Evolutionary conservation across 2,113 vertebrate genomes (phyloP), one percentile per base, ranked within the genome.

Genomic region (Syngnathus typhle): DNA sequence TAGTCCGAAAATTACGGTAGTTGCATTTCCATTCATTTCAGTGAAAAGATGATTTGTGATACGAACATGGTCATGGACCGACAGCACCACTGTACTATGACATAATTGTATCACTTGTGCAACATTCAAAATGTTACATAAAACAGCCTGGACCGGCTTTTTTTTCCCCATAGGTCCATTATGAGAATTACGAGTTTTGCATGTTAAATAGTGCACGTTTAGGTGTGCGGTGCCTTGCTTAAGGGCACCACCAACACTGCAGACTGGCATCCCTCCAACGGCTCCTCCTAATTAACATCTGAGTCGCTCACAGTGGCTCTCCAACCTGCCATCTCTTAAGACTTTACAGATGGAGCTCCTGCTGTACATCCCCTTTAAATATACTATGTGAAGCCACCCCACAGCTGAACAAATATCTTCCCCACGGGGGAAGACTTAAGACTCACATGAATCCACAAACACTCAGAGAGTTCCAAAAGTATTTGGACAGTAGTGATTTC

Each of bases 391-490:
- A 62, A 44, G 11, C 27, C 60, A 44, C n/a, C 15, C 60, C 41
- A 3, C 60, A 62, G 60, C 60, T 62, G 60, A 62, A 62, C 60
- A 62, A 62, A 62, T 44, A 62, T 52, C 46, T 49, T 49, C 46
- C 18, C 46, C 46, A 19, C 46, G 46, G 18, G 27, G 46, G 18
- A 21, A 7, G n/a, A 62, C 39, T 62, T 44, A 46, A 62, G 59
- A 64, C 70, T 64, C 76, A 71, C 36, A 67, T 65, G 43, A 67
- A 71, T 43, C 74, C 8, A 65, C 64, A 73, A 7, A 74, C 67
- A 68, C 36, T 70, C 60, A 68, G 16, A 68, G 60, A 76, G 38
- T 61, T 43, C 38, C 38, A 12, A 10, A 61, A 41, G 38, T 61
- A 41, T 21, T 61, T 61, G 38, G 5, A 39, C 60, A 61, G n/a